These are phyloP conservation scores for Palythoa grandiflora DNA, from an alignment of 92 coral and sea anemone genomes.

Conservation along the genomic window DNA sequence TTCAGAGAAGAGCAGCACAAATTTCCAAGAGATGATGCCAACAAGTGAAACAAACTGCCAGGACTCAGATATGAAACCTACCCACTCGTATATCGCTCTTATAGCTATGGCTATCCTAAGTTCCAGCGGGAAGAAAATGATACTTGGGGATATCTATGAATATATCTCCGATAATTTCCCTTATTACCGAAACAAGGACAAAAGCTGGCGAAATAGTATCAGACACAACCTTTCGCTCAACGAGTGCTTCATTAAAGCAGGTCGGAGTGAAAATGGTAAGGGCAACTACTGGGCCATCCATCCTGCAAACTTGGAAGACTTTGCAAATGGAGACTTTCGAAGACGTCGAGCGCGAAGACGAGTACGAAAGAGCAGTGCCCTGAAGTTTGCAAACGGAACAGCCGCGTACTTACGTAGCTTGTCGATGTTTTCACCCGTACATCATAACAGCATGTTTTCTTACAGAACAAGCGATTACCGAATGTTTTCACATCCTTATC, in stretches of 20 bases:
- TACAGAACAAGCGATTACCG: constrained; percentile 75
- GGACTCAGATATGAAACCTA: constrained; percentile 94
- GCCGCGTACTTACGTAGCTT: constrained; percentile 67
- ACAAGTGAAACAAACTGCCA: constrained; percentile 58
- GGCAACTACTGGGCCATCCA: constrained; percentile 99
- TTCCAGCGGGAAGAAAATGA: constrained; percentile 87
- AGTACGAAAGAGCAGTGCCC: constrained; percentile 83
- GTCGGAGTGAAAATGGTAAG: constrained; percentile 98
- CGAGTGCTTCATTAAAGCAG: constrained; percentile 98
- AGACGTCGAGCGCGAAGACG: constrained; percentile 93
- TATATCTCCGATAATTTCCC: constrained; percentile 97
- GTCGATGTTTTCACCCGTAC: constrained; percentile 55
- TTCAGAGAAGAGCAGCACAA: constrained; percentile 28
- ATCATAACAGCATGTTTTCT: constrained; percentile 60
- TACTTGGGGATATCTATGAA: constrained; percentile 95
- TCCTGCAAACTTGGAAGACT: constrained; percentile 96
- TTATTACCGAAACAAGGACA: constrained; percentile 96
- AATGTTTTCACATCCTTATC: constrained; percentile 59
- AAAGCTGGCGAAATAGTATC: constrained; percentile 99
- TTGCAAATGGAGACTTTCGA: constrained; percentile 98
- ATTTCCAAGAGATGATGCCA: constrained; percentile 22
- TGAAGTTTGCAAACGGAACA: constrained; percentile 71
- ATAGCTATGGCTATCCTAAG: constrained; percentile 99
- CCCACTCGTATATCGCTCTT: constrained; percentile 97
- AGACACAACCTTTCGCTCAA: constrained; percentile 94